Conservation (phyloP, 2,113 vertebrate species). For the Seriola rivoliana region DNA sequence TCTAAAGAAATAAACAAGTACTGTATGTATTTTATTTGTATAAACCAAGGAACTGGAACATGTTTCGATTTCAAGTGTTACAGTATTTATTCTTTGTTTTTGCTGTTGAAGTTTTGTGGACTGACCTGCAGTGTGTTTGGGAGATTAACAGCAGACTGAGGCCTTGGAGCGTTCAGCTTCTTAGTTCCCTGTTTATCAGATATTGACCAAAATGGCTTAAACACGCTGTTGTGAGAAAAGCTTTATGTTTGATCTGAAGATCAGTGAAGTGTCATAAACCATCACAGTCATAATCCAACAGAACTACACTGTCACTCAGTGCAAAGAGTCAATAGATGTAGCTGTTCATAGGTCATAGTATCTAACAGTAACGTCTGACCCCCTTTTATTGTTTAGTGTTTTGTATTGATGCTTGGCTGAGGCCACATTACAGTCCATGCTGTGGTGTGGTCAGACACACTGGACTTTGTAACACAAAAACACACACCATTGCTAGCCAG, state of each 20-base stretch:
- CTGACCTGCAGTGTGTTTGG: constrained; percentile 52
- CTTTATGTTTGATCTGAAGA: constrained; percentile 35
- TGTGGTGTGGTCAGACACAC: not conserved
- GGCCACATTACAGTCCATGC: not conserved
- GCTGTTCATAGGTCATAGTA: not conserved
- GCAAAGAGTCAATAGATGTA: not conserved
- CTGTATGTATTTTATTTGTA: constrained; percentile 73
- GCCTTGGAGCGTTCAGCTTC: constrained; percentile 30
- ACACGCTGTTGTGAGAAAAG: constrained; percentile 34
- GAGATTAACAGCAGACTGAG: constrained; percentile 42
- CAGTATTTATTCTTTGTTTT: constrained; percentile 78
- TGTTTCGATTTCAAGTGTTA: constrained; percentile 55
- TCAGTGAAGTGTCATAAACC: not conserved
- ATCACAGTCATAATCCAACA: not conserved
- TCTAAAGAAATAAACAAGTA: constrained; percentile 55
- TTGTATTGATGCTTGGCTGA: not conserved
- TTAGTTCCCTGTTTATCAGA: constrained; percentile 14
- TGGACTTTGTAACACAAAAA: not conserved
- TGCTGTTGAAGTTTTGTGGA: constrained; percentile 57
- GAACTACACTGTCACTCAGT: not conserved
- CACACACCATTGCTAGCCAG: not conserved
- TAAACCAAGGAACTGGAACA: constrained; percentile 61
- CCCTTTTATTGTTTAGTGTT: not conserved
- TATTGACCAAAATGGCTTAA: constrained; percentile 50
- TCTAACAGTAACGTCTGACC: not conserved